phyloP scores from a whole-genome alignment of 2,888 invertebrate species.

The Dolichomitus sp. region DNA sequence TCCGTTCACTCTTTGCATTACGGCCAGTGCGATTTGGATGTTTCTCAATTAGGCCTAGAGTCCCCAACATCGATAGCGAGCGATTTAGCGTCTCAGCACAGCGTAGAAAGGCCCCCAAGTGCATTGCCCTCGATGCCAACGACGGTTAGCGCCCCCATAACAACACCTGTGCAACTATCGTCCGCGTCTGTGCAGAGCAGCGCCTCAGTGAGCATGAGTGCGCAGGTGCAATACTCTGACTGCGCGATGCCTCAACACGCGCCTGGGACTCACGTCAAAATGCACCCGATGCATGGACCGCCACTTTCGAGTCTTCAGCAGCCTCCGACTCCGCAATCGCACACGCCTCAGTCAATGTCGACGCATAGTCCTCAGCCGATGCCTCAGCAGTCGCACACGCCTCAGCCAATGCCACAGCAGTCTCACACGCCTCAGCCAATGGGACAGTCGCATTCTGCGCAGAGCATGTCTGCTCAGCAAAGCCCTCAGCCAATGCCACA shows the following conservation, averaged over 20 bases:
- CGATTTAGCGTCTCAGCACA: conserved; percentile 93
- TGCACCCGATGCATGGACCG: conserved; percentile 84
- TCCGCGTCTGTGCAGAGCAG: conserved; percentile 73
- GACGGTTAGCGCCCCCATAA: conserved; percentile 74
- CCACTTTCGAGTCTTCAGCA: conserved; percentile 84
- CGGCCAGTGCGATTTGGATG: conserved; percentile 93
- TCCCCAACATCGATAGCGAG: conserved; percentile 96
- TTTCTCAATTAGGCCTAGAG: conserved; percentile 94
- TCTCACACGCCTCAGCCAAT: conserved; percentile 82
- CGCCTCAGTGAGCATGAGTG: conserved; percentile 73
- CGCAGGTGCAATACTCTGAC: conserved; percentile 87
- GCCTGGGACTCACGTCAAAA: conserved; percentile 83
- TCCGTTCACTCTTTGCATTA: conserved; percentile 94
- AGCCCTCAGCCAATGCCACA: conserved; percentile 81
- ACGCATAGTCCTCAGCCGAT: conserved; percentile 82
- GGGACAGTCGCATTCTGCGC: conserved; percentile 81
- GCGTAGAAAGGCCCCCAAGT: conserved; percentile 89
- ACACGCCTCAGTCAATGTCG: conserved; percentile 80
- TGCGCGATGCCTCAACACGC: conserved; percentile 92
- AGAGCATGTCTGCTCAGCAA: conserved; percentile 80
- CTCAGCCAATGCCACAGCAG: conserved; percentile 82
- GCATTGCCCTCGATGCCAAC: conserved; percentile 86
- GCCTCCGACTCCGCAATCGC: conserved; percentile 86
- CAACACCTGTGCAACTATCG: conserved; percentile 77
- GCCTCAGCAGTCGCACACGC: conserved; percentile 80